These are phyloP conservation scores for Poeciliopsis turneri DNA, from an alignment of 2,797 vertebrate species.

Conservation along the genomic window DNA sequence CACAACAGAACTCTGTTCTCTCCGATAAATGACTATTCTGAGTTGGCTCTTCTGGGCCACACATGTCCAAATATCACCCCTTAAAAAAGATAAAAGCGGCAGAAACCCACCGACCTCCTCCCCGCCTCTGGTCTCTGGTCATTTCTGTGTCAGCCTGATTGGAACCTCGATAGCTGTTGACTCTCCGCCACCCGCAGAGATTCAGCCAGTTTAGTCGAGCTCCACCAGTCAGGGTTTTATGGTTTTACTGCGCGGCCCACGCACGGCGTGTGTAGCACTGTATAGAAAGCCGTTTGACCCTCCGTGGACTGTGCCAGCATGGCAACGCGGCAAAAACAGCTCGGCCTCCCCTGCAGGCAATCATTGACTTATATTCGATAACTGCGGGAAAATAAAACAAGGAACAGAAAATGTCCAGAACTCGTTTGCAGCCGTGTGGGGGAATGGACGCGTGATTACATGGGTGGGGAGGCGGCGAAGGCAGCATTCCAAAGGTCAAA, in stretches of 20 bases:
- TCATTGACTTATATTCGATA: constrained; percentile 35
- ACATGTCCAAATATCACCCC: neutral
- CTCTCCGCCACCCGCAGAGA: neutral
- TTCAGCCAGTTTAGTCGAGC: constrained; percentile 41
- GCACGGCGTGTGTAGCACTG: neutral
- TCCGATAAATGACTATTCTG: neutral
- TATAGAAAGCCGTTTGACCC: constrained; percentile 44
- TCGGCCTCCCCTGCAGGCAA: constrained; percentile 23
- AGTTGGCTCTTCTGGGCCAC: neutral
- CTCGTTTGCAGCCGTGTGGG: constrained; percentile 29
- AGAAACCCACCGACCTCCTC: neutral
- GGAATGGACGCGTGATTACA: constrained; percentile 10
- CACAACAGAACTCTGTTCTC: neutral
- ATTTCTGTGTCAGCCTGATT: constrained; percentile 5
- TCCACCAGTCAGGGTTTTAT: constrained; percentile 56
- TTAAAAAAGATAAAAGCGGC: neutral
- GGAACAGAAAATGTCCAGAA: constrained; percentile 7
- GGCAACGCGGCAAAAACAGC: constrained; percentile 31
- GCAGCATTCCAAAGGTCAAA: constrained; percentile 66
- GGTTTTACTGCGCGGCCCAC: constrained; percentile 40
- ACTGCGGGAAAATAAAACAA: neutral
- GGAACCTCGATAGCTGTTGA: neutral
- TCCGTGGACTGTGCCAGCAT: constrained; percentile 49
- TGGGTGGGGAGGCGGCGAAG: constrained; percentile 51
- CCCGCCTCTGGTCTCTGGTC: constrained; percentile 10